Base-by-base conservation (phyloP, 2,113 vertebrate genomes). In the Numida meleagris region DNA sequence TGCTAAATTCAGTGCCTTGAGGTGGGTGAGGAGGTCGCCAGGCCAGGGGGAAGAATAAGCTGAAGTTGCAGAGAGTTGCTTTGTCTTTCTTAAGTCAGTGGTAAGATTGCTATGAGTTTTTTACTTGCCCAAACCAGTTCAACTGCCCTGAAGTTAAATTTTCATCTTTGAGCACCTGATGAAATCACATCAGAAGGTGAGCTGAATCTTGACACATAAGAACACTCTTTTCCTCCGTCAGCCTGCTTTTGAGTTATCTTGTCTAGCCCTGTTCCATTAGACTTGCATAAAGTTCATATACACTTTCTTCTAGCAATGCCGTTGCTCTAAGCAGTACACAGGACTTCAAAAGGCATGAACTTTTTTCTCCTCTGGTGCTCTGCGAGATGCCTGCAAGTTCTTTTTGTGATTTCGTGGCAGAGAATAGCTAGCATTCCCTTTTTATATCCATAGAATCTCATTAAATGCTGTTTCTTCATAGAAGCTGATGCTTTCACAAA, bases 171-270 rank as follows among this genome's bases (percentile, higher is more conserved):
- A 79, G 75, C 21, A 76, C 27, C 48, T 45, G 33, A 55, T 77
- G 74, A 65, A 81, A 78, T 65, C 33, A 51, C 0, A 0, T 51
- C 45, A 61, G 48, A 57, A 61, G 31, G 36, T 66, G 29, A 81
- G 45, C 29, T 82, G 23, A 51, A 34, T 61, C 63, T 59, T 51
- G 53, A 6, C 0, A 0, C 1, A 1, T 29, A 29, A 91, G 24
- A 19, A 38, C 14, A 19, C 34, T 15, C 72, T 62, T 67, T 21
- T 4, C 7, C 29, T 42, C 48, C 11, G 4, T 33, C 3, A 1
- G 31, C 8, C 6, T 19, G 65, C 50, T 66, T 77, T 73, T 65
- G 27, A 7, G 1, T 83, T 65, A 31, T 15, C 7, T 16, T 68
- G 15, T 24, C 9, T 27, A 27, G 25, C 24, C 48, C 36, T 33